A percentile compares a stretch with the other conserved stretches of the same genome.
Evolutionary conservation across 2,888 invertebrate genomes (phyloP).

Genomic region (Ischnura elegans): DNA sequence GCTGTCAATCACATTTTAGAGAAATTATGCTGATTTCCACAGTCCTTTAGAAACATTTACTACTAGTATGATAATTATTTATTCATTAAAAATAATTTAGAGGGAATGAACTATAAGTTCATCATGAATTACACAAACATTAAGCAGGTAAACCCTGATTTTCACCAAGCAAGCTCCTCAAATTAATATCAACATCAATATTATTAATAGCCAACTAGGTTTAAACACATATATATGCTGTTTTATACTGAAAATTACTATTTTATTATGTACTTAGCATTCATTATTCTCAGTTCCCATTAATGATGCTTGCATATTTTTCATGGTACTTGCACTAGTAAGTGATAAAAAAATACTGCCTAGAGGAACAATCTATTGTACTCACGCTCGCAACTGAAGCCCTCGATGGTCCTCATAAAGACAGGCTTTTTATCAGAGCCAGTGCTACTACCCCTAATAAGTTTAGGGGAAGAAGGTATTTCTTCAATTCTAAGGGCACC

Average conservation of each 20-base stretch:
- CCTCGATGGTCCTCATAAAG: slow-evolving; percentile 87
- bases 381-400: slow-evolving; percentile 78
- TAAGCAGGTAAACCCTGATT: too few species aligned
- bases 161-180: not conserved
- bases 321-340: not conserved
- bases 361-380: slow-evolving; percentile 58
- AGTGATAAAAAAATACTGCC: not conserved
- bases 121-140: too few species aligned
- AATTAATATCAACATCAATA: not conserved
- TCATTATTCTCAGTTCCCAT: not conserved
- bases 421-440: slow-evolving; percentile 78
- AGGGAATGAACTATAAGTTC: too few species aligned
- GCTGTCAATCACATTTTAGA: not conserved
- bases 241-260: not conserved
- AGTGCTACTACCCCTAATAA: slow-evolving; percentile 8
- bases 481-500: slow-evolving; percentile 57
- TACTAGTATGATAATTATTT: too few species aligned
- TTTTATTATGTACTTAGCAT: not conserved
- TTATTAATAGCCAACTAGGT: not conserved
- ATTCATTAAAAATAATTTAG: too few species aligned
- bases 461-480: slow-evolving; percentile 32
- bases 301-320: not conserved
- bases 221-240: not conserved
- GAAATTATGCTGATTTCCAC: too few species aligned
- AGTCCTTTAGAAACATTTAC: too few species aligned